These are phyloP conservation scores for Merodon equestris DNA, from an alignment of 2,888 invertebrate species.

Conservation along the genomic window DNA sequence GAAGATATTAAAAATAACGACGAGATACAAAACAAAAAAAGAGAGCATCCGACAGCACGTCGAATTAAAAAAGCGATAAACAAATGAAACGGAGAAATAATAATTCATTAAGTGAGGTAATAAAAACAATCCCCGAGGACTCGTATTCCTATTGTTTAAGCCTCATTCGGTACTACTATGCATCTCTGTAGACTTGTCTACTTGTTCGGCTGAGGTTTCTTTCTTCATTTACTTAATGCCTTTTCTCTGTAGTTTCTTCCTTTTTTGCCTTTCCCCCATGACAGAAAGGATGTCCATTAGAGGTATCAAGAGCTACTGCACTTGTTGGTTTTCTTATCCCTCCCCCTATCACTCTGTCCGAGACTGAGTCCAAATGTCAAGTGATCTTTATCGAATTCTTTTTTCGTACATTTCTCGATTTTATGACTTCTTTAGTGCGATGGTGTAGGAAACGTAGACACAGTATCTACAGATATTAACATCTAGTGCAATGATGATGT, in stretches of 20 bases:
- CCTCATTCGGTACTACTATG: too few species aligned
- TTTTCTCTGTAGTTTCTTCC: constrained; percentile 2
- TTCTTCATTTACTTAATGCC: background rate
- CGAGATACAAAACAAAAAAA: constrained; percentile 32
- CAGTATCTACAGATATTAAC: too few species aligned
- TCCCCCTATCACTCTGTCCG: too few species aligned
- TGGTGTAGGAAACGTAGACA: background rate
- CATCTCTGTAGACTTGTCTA: too few species aligned
- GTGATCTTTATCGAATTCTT: constrained; percentile 53
- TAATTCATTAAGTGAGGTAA: constrained; percentile 65
- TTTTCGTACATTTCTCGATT: constrained; percentile 12
- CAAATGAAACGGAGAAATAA: constrained; percentile 62
- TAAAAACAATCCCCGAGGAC: constrained; percentile 54
- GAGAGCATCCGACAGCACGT: constrained; percentile 47
- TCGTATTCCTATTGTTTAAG: too few species aligned
- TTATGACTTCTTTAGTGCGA: constrained; percentile 29
- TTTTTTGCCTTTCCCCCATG: constrained; percentile 16
- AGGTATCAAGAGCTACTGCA: constrained; percentile 43
- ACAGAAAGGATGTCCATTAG: constrained; percentile 53
- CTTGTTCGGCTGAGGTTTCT: too few species aligned
- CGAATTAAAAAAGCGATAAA: constrained; percentile 45
- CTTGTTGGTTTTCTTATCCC: constrained; percentile 22
- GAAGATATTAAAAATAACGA: too few species aligned
- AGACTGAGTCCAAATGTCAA: constrained; percentile 33
- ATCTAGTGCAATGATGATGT: constrained; percentile 31